Evolutionary conservation across 2,888 invertebrate genomes (phyloP), one percentile per base, ranked within the genome.

Genomic region (Sinopyrophorus schimmeli): DNA sequence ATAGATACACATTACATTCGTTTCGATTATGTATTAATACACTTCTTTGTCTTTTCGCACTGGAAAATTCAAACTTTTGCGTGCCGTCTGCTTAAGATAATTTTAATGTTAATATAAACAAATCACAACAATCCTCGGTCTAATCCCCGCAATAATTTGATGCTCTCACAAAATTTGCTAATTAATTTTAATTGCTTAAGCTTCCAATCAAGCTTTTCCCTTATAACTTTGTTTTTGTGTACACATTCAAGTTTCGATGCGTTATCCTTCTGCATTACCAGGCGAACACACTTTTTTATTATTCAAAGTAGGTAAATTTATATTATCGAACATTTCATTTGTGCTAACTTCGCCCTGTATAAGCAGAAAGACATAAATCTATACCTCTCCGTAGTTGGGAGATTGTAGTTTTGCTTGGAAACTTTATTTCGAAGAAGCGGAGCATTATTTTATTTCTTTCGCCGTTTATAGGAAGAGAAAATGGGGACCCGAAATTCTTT

Each of bases 351-450:
- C 27, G 35, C 35, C 20, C 40, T 41, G 41, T 41, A 40, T 47
- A 52, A 52, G 47, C 47, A 47, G 38, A 52, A 42, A 42, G 37
- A 46, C 52, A 42, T 52, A 52, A 52, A 52, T 52, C 52, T 52
- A 46, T 46, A 52, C 40, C 46, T 51, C 32, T 51, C 35, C 34
- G 31, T 39, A 40, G 47, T 47, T 52, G 30, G 47, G 39, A 52
- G 37, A 52, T 52, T 52, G 52, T 47, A 41, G 47, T 41, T 35
- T 47, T 41, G 34, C 15, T 48, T 28, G 41, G 24, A 48, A 23
- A 40, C 17, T 40, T 48, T 27, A 48, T 48, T 24, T 18, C 34
- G 26, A 20, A 11, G 23, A 35, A 48, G 47, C 47, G 47, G 47
- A 41, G 34, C 28, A 41, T 27, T 4, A 9, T 38, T 24, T 38